Conservation (phyloP, 2,888 invertebrate species). For the Pelosia muscerda region DNA sequence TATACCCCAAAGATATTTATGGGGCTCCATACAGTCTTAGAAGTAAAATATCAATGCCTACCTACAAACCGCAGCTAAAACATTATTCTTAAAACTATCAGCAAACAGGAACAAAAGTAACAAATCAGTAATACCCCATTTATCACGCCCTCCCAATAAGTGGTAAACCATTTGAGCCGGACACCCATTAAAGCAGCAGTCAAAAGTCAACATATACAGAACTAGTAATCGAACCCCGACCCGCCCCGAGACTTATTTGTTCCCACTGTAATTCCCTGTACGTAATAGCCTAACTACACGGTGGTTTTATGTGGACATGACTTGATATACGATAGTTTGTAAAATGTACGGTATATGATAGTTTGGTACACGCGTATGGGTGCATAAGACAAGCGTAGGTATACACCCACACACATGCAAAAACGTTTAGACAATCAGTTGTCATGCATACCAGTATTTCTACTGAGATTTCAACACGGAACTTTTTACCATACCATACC, state of each 20-base stretch:
- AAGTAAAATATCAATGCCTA: not conserved
- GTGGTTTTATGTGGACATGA: constrained; percentile 33
- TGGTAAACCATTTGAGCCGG: constrained; percentile 24
- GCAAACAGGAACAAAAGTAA: constrained; percentile 14
- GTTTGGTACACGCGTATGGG: too few species aligned
- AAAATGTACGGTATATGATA: too few species aligned
- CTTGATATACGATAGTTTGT: not conserved
- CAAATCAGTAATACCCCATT: constrained; percentile 29
- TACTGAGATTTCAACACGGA: too few species aligned
- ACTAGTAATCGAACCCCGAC: constrained; percentile 53
- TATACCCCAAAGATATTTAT: not conserved
- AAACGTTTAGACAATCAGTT: too few species aligned
- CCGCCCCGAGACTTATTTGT: constrained; percentile 53
- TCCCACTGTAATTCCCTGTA: constrained; percentile 49
- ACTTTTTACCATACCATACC: too few species aligned
- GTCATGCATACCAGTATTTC: too few species aligned
- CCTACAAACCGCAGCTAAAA: not conserved
- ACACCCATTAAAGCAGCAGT: constrained; percentile 49
- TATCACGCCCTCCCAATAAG: constrained; percentile 30
- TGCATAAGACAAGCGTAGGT: too few species aligned
- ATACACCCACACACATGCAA: too few species aligned
- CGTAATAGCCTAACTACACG: constrained; percentile 45
- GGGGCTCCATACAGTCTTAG: not conserved
- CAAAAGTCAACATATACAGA: constrained; percentile 54
- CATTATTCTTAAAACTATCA: not conserved